phyloP scores from a whole-genome alignment of 2,888 invertebrate species.

The Diachrysia chrysitis region DNA sequence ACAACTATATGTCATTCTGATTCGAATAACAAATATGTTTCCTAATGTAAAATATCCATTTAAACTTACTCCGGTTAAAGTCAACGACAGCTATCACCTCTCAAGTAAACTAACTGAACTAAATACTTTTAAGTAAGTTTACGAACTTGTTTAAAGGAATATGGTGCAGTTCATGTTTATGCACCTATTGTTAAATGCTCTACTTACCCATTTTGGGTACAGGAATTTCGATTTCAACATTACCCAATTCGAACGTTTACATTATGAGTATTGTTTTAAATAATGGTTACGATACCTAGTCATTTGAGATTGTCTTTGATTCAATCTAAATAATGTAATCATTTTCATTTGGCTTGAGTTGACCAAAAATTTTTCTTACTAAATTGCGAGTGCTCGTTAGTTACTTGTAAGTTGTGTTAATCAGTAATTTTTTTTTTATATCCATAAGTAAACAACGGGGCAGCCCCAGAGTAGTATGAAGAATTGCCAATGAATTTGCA shows the following conservation, averaged over 20 bases:
- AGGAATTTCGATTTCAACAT: constrained; percentile 6
- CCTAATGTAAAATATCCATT: not conserved
- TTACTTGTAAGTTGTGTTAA: no score
- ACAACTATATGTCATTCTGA: no score
- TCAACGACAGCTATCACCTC: constrained; percentile 1
- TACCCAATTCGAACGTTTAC: not conserved
- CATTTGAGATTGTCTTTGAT: not conserved
- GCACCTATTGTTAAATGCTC: not conserved
- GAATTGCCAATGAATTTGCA: no score
- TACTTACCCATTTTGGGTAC: constrained; percentile 1
- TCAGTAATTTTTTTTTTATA: no score
- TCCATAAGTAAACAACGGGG: no score
- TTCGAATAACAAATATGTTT: no score
- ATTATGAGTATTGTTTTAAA: constrained; percentile 6
- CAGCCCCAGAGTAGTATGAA: no score
- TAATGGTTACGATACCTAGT: not conserved
- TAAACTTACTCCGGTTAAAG: not conserved
- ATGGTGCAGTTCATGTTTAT: not conserved
- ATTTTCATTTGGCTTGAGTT: not conserved
- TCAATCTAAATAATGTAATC: not conserved
- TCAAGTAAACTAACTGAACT: not conserved
- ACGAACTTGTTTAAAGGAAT: not conserved
- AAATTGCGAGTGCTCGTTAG: not conserved
- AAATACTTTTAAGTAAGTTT: constrained; percentile 1
- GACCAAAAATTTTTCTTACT: not conserved